Evolutionary conservation across 2,888 invertebrate genomes (phyloP).

Genomic region (Chromoteleia sp.): DNA sequence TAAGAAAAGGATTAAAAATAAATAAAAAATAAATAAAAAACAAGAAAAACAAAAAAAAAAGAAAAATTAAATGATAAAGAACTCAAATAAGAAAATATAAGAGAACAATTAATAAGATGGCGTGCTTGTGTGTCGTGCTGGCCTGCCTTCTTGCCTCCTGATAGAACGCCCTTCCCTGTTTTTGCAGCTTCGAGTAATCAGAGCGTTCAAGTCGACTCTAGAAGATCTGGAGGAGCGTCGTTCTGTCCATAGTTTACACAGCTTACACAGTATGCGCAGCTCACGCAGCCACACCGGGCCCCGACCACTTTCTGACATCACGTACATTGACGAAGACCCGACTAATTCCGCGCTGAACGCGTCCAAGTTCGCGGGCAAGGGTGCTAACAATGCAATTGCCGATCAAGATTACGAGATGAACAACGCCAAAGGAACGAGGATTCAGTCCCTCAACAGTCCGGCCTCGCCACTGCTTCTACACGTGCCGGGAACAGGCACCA

Average conservation of each 20-base stretch:
- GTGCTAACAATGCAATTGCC: constrained; percentile 90
- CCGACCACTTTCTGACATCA: constrained; percentile 92
- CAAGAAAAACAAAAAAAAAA: constrained; percentile 16
- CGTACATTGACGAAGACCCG: constrained; percentile 91
- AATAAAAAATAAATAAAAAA: neutral
- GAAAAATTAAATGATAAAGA: constrained; percentile 39
- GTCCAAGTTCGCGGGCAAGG: constrained; percentile 84
- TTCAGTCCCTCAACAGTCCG: constrained; percentile 79
- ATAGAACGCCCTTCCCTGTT: constrained; percentile 86
- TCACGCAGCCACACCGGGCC: constrained; percentile 91
- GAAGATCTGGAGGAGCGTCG: constrained; percentile 99
- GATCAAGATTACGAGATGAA: constrained; percentile 88
- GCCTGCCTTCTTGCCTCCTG: constrained; percentile 83
- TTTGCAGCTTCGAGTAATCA: constrained; percentile 99
- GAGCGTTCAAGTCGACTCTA: constrained; percentile 99
- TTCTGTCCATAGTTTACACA: constrained; percentile 98
- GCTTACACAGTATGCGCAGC: constrained; percentile 93
- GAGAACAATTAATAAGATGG: constrained; percentile 73
- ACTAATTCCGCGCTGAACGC: constrained; percentile 84
- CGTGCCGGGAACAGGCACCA: constrained; percentile 80
- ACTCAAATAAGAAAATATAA: constrained; percentile 55
- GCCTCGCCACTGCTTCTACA: constrained; percentile 82
- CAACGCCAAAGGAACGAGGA: constrained; percentile 77
- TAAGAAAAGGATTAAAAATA: neutral
- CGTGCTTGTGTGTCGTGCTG: constrained; percentile 82